Evolutionary conservation across 2,797 vertebrate genomes (phyloP), one percentile per base, ranked within the genome.

Genomic region (Chelonia mydas): DNA sequence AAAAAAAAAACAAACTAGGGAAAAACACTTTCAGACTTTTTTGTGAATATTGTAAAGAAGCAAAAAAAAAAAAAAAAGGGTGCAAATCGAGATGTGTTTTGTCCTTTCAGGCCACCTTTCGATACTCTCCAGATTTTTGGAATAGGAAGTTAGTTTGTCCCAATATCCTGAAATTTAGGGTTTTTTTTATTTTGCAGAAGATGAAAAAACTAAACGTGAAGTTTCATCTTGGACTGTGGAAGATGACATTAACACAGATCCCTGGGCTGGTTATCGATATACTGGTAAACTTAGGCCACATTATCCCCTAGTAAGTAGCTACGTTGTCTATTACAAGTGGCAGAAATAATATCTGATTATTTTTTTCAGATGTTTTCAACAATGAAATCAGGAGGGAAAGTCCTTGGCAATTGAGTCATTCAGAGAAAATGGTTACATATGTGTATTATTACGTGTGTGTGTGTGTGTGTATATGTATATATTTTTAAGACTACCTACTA

Each of bases 251-350:
- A 99, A 99, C 98, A 99, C 99, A 95, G 99, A 99, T 96, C 99
- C 99, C 6, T 99, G 99, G 99, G 98, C 99, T 78, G 99, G 99
- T 72, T 99, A 99, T 98, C 98, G 99, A 81, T 99, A 99, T 83
- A 99, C 99, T 57, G 99, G 99, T 57, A 99, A 99, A 98, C 99
- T 99, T 90, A 98, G 98, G 87, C 99, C 99, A 55, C 97, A 99
- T 97, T 99, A 99, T 94, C 99, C 99, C n/a, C 98, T 99, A 98
- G 99, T 99, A 98, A 98, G 97, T 96, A 84, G 10, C 37, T 41
- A 23, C 21, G 5, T 72, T 72, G 25, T 72, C 5, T 5, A 83
- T 15, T n/a, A 49, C 27, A 68, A 74, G 79, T 74, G 79, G 54
- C 15, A 47, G 90, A 82, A 79, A 31, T 80, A 59, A 50, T 47